Base-by-base conservation (phyloP, 2,113 vertebrate genomes). In the Alligator mississippiensis region DNA sequence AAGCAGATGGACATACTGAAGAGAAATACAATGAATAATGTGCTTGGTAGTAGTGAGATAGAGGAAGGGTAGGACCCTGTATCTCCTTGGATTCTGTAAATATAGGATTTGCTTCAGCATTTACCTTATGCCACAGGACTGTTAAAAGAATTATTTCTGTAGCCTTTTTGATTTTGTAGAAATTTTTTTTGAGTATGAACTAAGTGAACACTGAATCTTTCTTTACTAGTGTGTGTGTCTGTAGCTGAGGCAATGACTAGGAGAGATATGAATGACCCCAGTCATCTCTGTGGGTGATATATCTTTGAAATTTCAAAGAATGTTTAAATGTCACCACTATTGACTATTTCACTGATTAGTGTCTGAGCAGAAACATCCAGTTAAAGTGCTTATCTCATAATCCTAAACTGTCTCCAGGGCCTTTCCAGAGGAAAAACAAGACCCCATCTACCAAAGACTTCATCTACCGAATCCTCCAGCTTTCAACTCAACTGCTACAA, bases 381-480 rank as follows among this genome's bases (percentile, higher is more conserved):
- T 21, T 80, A 62, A 55, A 14, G 13, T 30, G 1, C 1, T 79
- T 77, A 92, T 63, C 11, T 7, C 7, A 4, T 55, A 90, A 22
- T 1, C 81, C 17, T 66, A 11, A 81, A 19, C 2, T 28, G 7
- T 2, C 21, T 72, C 34, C 0, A 0, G 11, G 88, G 34, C 30
- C 78, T 78, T 77, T 7, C 27, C 60, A 6, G 76, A 47, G 19
- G 30, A 47, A 47, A 47, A 72, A 18, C 30, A 72, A 72, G 38
- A 11, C 38, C 19, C 22, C 68, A 38, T 34, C 18, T 30, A 19
- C 22, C 80, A 12, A 34, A 34, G 34, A n/a, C 15, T 78, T 3
- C 5, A 1, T 21, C 30, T 72, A 18, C 68, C 38, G 11, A 72
- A 22, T 3, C 66, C 15, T 83, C 38, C 17, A 83, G 1, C 72